phyloP scores from a whole-genome alignment of 1,140 invertebrate genomes.

The Drosophila aff. region DNA sequence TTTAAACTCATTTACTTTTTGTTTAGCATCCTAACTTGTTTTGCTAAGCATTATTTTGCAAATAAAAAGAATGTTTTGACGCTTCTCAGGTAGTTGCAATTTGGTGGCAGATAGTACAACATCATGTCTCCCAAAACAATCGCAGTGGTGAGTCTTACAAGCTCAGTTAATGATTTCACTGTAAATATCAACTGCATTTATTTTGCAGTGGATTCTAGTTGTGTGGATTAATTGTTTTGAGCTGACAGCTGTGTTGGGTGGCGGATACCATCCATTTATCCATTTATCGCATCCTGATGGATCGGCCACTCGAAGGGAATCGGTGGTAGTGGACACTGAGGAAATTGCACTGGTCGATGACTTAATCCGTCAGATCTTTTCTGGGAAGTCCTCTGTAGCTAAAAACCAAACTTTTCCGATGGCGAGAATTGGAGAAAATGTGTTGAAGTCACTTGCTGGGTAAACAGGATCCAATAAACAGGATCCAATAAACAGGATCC shows the following conservation, averaged over 20 bases:
- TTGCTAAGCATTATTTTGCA: background rate
- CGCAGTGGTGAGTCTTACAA: constrained; percentile 4
- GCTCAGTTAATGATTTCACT: too few species aligned
- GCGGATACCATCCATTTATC: constrained; percentile 16
- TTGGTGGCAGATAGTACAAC: constrained; percentile 9
- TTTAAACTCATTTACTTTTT: constrained; percentile 17
- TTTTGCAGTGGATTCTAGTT: constrained; percentile 23
- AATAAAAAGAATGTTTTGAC: background rate
- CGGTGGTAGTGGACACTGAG: constrained; percentile 5
- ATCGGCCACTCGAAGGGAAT: constrained; percentile 15
- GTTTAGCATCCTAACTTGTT: constrained; percentile 34
- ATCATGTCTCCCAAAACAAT: constrained; percentile 22
- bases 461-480: background rate
- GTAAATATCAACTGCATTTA: background rate
- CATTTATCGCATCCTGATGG: constrained; percentile 22
- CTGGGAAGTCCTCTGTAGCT: background rate
- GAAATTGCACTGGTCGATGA: constrained; percentile 14
- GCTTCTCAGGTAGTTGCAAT: constrained; percentile 17
- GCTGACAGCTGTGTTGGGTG: background rate
- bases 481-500: too few species aligned
- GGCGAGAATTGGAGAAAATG: constrained; percentile 12
- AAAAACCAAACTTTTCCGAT: background rate
- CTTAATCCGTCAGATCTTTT: constrained; percentile 13
- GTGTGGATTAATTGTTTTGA: constrained; percentile 5
- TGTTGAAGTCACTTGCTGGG: constrained; percentile 24